Percentiles rank a stretch among this genome's conserved stretches.
Conservation (phyloP, 2,888 invertebrate genomes). For the Torymus aiolomorphi region DNA sequence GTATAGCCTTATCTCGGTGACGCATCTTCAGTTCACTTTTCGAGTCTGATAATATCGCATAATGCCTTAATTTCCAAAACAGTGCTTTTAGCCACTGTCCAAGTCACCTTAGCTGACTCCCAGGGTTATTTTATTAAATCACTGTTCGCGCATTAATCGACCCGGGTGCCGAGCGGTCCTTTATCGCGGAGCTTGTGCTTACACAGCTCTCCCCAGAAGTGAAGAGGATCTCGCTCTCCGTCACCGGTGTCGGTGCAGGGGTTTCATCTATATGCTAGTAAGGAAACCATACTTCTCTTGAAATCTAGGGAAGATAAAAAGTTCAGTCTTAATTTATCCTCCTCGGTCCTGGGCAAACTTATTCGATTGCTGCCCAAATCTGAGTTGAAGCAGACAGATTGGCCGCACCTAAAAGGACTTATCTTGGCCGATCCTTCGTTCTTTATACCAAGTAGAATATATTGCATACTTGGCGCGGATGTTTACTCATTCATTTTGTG, state of each 20-base stretch:
- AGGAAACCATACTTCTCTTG: background rate
- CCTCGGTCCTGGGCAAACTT: background rate
- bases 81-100: conserved; percentile 9
- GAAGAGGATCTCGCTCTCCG: background rate
- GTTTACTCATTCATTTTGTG: background rate
- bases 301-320: background rate
- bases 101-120: background rate
- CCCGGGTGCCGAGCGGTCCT: background rate
- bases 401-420: background rate
- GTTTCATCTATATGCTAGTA: background rate
- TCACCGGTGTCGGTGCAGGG: background rate
- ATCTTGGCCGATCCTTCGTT: background rate
- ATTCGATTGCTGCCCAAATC: background rate
- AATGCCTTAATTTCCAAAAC: background rate
- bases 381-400: background rate
- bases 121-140: background rate
- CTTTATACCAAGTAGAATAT: background rate
- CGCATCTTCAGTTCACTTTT: background rate
- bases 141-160: conserved; percentile 27
- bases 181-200: conserved; percentile 5
- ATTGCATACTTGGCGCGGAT: background rate
- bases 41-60: background rate
- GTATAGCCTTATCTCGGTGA: background rate
- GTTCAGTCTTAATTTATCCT: background rate
- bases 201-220: background rate